These are phyloP conservation scores for Sebastes kiyomatsui DNA, from an alignment of 2,797 vertebrate genomes.

Conservation along the genomic window DNA sequence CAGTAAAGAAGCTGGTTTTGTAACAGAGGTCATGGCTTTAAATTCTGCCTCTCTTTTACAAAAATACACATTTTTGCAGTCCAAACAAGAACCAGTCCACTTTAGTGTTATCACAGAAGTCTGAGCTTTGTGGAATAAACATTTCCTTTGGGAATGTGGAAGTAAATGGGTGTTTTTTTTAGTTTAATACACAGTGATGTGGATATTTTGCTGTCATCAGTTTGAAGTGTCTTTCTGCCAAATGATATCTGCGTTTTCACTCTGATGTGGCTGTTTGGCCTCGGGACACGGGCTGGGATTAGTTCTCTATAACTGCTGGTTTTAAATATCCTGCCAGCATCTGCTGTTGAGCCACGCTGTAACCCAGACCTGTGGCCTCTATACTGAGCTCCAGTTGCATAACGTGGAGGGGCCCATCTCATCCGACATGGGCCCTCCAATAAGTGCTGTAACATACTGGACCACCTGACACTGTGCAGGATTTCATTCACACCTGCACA, in stretches of 20 bases:
- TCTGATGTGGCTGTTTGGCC: not conserved
- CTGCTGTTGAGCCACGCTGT: not conserved
- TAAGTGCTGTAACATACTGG: not conserved
- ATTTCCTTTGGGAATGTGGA: not conserved
- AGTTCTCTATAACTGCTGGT: not conserved
- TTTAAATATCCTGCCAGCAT: conserved; percentile 11
- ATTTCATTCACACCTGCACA: conserved; percentile 1
- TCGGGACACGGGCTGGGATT: not conserved
- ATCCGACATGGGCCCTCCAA: not conserved
- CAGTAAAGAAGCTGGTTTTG: not conserved
- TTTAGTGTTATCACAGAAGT: not conserved
- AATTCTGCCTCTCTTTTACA: not conserved
- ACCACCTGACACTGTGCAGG: not conserved
- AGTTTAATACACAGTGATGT: not conserved
- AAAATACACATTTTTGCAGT: not conserved
- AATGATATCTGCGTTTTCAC: not conserved
- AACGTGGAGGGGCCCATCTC: not conserved
- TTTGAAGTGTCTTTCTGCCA: not conserved
- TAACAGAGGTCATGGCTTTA: not conserved
- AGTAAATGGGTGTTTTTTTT: not conserved
- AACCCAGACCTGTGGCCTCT: not conserved
- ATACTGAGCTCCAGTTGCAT: not conserved
- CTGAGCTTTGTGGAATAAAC: not conserved
- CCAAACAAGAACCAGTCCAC: not conserved
- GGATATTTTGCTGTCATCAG: not conserved